Percentiles rank a stretch among this genome's conserved stretches.
Conservation (phyloP, 2,113 vertebrate species). For the Gadus chalcogrammus region DNA sequence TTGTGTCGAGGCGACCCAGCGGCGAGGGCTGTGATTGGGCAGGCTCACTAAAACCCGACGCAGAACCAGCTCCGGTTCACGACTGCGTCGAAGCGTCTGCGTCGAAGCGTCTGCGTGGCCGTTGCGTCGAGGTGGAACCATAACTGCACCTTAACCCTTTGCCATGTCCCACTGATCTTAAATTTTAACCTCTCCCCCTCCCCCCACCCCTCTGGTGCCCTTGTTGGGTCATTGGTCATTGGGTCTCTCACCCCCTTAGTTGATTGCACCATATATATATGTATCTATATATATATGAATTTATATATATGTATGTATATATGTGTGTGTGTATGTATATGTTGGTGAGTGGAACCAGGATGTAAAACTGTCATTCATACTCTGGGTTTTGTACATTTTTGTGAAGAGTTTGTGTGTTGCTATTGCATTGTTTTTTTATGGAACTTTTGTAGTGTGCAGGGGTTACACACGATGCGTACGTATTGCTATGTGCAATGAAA, state of each 20-base stretch:
- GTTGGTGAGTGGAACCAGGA: slow-evolving; percentile 46
- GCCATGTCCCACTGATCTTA: background rate
- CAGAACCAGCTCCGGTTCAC: too few species aligned
- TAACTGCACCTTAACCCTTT: background rate
- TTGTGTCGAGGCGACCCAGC: too few species aligned
- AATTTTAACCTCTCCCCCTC: slow-evolving; percentile 2
- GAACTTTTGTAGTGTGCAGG: slow-evolving; percentile 58
- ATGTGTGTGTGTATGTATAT: background rate
- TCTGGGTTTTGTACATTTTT: slow-evolving; percentile 60
- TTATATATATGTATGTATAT: too few species aligned
- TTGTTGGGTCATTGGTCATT: slow-evolving; percentile 29
- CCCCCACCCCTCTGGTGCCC: slow-evolving; percentile 15
- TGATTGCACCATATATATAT: too few species aligned
- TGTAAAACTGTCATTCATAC: slow-evolving; percentile 65
- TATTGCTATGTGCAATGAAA: background rate
- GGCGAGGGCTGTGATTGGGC: too few species aligned
- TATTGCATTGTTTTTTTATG: slow-evolving; percentile 62
- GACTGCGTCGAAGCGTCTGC: background rate
- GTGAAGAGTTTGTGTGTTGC: slow-evolving; percentile 53
- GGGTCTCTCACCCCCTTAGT: background rate
- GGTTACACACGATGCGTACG: background rate
- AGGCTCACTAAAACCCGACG: too few species aligned
- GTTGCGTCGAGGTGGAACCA: too few species aligned
- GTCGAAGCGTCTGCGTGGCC: background rate
- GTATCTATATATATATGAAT: too few species aligned